These are phyloP conservation scores for Hippopotamus amphibius DNA, from an alignment of 2,113 vertebrate species.

Conservation along the genomic window DNA sequence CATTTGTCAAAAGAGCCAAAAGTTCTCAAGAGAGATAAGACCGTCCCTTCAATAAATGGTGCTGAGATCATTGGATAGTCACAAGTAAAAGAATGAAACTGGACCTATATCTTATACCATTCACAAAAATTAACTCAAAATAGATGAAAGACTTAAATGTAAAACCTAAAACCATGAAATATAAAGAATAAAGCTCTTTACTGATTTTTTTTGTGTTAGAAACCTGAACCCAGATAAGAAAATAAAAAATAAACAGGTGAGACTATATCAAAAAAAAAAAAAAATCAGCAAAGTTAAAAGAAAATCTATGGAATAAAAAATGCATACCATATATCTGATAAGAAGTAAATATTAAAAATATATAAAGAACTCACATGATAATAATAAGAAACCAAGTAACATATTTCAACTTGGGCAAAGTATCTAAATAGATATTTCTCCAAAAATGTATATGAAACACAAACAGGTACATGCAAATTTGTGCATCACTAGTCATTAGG, in stretches of 20 bases:
- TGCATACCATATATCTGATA: not conserved
- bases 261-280: not conserved
- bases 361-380: not conserved
- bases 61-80: not conserved
- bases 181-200: not conserved
- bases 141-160: not conserved
- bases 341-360: not conserved
- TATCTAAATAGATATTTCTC: not conserved
- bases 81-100: not conserved
- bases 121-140: not conserved
- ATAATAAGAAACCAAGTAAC: not conserved
- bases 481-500: not conserved
- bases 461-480: not conserved
- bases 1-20: not conserved
- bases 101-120: not conserved
- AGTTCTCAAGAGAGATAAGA: not conserved
- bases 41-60: not conserved
- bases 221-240: not conserved
- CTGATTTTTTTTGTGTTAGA: not conserved
- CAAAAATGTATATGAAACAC: not conserved
- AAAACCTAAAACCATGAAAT: not conserved
- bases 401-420: not conserved
- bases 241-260: not conserved
- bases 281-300: not conserved
- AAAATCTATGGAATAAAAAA: not conserved